Evolutionary conservation across 1,140 invertebrate genomes (phyloP), one percentile per base, ranked within the genome.

Genomic region (Leptinotarsa texana): DNA sequence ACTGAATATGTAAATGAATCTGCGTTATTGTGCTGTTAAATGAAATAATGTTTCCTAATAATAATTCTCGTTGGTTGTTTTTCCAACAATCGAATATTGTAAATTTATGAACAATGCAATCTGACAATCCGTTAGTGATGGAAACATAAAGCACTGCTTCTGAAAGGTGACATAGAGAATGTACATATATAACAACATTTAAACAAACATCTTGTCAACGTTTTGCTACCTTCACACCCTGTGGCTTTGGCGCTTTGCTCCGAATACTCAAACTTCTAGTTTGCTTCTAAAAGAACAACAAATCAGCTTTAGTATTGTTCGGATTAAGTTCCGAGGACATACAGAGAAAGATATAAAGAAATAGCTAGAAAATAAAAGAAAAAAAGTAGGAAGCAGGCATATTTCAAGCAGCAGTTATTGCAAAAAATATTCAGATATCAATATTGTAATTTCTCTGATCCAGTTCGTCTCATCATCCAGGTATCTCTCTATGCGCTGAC

Each of bases 201-300:
- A 57, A 57, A 57, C 51, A 57, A 57, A 18, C 51, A 57, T 57
- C 51, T 57, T 57, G 51, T 57, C 51, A 57, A 57, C 15, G 71
- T 77, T 77, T 79, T 49, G 80, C 83, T 89, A 89, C 88, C 88
- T 89, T 89, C 82, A 87, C 86, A 85, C 87, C 87, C 83, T 87
- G 88, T 81, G 87, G 88, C 82, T 85, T 87, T 82, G 83, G 84
- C 79, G 87, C 81, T 85, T 87, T 89, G 86, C 86, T 87, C 85
- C 86, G 86, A 83, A 89, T 86, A 85, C 88, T 89, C 86, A 89
- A 85, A 83, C 85, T 88, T 84, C 87, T 87, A 85, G 85, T 85
- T 72, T 85, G 86, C 81, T 87, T 88, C 85, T 88, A 88, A 87
- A 89, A 89, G 87, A 86, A 78, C 27, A 75, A 75, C 33, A 75